phyloP scores from a whole-genome alignment of 2,113 vertebrate species.

The Thryonomys swinderianus region DNA sequence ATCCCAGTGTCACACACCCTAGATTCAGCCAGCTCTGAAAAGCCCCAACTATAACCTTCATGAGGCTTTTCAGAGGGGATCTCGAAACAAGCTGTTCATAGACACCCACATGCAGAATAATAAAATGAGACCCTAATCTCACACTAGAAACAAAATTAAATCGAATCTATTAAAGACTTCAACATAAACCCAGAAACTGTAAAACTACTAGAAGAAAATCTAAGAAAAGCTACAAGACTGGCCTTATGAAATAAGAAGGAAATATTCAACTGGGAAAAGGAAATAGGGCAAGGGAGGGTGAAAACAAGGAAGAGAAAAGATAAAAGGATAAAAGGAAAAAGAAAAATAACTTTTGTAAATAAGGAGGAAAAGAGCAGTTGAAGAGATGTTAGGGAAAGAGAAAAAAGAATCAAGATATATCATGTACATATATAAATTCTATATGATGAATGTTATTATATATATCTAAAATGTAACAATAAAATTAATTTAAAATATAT shows the following conservation, averaged over 20 bases:
- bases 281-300: not conserved
- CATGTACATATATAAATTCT: not conserved
- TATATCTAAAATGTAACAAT: not conserved
- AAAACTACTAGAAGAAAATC: not conserved
- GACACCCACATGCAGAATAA: not conserved
- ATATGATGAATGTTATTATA: not conserved
- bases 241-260: not conserved
- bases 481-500: not conserved
- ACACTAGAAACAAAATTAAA: not conserved
- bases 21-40: not conserved
- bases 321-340: not conserved
- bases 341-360: not conserved
- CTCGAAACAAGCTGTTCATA: not conserved
- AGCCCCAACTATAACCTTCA: not conserved
- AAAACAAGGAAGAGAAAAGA: not conserved
- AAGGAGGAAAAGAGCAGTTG: not conserved
- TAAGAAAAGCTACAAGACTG: not conserved
- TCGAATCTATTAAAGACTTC: not conserved
- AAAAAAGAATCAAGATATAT: not conserved
- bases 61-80: not conserved
- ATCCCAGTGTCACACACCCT: not conserved
- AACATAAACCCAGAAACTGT: not conserved
- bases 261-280: not conserved
- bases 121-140: not conserved
- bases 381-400: not conserved